Evolutionary conservation across 2,797 vertebrate species (phyloP).

Genomic region (Cheracebus regulus): DNA sequence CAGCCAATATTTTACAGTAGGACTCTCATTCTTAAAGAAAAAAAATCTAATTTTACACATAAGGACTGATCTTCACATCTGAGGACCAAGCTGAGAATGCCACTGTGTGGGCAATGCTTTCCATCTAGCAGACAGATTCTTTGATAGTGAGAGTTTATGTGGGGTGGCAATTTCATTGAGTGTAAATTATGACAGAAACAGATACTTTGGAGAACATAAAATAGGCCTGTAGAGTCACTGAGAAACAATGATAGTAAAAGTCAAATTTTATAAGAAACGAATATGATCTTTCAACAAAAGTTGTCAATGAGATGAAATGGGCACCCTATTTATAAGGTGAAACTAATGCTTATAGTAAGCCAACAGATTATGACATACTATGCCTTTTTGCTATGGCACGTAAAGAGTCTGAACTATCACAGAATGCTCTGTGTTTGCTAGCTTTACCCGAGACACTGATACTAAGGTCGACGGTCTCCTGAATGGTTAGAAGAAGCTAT

Average conservation of each 20-base stretch:
- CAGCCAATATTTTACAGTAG: not conserved
- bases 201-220: not conserved
- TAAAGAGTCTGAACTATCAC: not conserved
- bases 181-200: not conserved
- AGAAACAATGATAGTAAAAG: not conserved
- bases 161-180: not conserved
- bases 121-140: not conserved
- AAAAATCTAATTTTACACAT: conserved; percentile 29
- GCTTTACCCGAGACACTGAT: not conserved
- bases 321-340: not conserved
- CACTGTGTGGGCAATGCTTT: not conserved
- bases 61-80: not conserved
- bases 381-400: not conserved
- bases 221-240: not conserved
- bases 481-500: not conserved
- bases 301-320: not conserved
- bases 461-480: not conserved
- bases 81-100: not conserved
- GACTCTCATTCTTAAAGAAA: not conserved
- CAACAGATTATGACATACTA: not conserved
- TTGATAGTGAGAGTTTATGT: not conserved
- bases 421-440: not conserved
- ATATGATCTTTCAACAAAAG: not conserved
- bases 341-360: not conserved
- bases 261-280: not conserved